These are phyloP conservation scores for Streblospio benedicti DNA, from an alignment of 1,140 invertebrate species.

Conservation along the genomic window DNA sequence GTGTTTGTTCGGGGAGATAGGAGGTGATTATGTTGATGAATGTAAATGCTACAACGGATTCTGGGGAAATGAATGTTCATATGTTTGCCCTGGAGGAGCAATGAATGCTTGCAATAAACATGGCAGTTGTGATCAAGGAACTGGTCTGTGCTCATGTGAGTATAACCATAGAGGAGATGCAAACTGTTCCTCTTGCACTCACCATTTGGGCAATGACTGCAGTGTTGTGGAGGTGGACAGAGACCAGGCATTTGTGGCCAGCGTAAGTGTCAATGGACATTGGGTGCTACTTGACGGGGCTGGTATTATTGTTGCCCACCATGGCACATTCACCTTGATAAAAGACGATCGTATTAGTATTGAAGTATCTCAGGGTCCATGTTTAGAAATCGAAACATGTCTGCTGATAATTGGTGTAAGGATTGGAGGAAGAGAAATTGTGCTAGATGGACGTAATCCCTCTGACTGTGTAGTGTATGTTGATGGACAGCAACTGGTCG, in stretches of 20 bases:
- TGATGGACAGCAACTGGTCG: no score
- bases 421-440: neutral
- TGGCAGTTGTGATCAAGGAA: conserved; percentile 18
- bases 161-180: conserved; percentile 22
- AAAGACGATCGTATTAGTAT: neutral
- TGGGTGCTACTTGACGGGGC: neutral
- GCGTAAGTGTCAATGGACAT: neutral
- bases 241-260: neutral
- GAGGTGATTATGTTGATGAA: neutral
- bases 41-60: conserved; percentile 23
- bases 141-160: conserved; percentile 22
- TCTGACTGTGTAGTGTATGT: no score
- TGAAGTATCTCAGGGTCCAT: neutral
- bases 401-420: neutral
- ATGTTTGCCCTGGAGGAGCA: conserved; percentile 21
- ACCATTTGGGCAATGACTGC: conserved; percentile 21
- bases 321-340: neutral
- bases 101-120: conserved; percentile 18
- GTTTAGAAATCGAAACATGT: neutral
- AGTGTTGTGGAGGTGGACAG: neutral
- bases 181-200: conserved; percentile 19
- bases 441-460: neutral
- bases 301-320: neutral
- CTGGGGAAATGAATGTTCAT: conserved; percentile 21
- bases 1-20: conserved; percentile 23